Base-by-base conservation (phyloP, 1,140 invertebrate genomes). In the Radopholus similis region DNA sequence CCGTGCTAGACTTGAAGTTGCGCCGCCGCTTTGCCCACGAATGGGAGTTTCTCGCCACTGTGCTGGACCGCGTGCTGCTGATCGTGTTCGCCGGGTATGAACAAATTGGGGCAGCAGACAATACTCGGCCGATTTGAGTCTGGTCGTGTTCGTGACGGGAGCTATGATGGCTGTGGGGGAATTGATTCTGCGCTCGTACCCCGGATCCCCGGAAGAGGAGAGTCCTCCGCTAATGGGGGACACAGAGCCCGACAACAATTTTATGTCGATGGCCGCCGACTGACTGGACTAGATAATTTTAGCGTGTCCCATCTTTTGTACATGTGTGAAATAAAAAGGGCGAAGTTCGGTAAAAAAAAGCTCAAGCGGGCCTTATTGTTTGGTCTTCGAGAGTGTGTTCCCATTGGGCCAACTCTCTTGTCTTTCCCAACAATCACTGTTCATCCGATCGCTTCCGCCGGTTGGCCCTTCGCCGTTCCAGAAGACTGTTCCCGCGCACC, bases 11-110 rank as follows among this genome's bases (percentile, higher is more conserved):
- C 51, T n/a, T 60, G 21, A 76, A 76, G 59, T 59, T 76, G 34
- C 49, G 76, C 4, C 68, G 74, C 13, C 44, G 81, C 53, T 81
- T 80, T 64, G 79, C 80, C 13, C 66, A 82, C 62, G 79, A 81
- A 73, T 81, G 79, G 79, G 79, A 81, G 59, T 81, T 76, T 38
- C 65, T 81, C 15, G 79, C 79, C 15, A 71, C 80, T 8, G 80
- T 81, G 2, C 67, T 81, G 28, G 79, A 81, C 57, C 73, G 79
- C 53, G 68, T 82, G 9, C 58, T 81, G 9, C 64, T 81, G 13
- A 81, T 81, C 28, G 51, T 82, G 0, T 81, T 81, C 58, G 76
- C 75, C 18, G 68, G 66, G 57, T 64, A 34, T 32, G n/a, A 30
- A 59, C 32, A 32, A 2, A 34, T 21, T 51, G 34, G 34, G 21